These are phyloP conservation scores for Bathynomus jamesi DNA, from an alignment of 1,140 invertebrate species.

Conservation along the genomic window DNA sequence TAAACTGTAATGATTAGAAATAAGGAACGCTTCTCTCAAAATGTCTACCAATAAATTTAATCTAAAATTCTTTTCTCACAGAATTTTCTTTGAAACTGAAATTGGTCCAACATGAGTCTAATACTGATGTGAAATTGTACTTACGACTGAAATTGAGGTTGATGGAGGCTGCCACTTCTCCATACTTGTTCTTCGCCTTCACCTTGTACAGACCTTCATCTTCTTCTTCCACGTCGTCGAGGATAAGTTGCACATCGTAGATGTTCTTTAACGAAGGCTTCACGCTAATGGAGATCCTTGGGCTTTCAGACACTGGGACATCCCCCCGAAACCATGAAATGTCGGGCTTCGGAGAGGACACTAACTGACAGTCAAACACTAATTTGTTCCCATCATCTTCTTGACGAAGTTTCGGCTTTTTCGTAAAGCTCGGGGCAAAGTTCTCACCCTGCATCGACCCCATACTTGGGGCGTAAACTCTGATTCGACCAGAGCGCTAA, in stretches of 20 bases:
- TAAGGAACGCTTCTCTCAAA: too few relatives aligned
- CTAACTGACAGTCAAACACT: slow-evolving; percentile 87
- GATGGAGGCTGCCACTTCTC: slow-evolving; percentile 95
- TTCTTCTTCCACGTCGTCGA: slow-evolving; percentile 89
- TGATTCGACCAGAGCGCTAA: slow-evolving; percentile 11
- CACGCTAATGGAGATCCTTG: slow-evolving; percentile 73
- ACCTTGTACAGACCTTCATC: slow-evolving; percentile 97
- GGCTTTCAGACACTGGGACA: slow-evolving; percentile 68
- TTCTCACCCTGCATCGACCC: slow-evolving; percentile 55
- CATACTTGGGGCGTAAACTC: slow-evolving; percentile 20
- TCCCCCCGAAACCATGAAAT: slow-evolving; percentile 88
- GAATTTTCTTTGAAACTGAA: too few relatives aligned
- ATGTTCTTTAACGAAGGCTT: slow-evolving; percentile 70
- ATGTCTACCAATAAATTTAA: too few relatives aligned
- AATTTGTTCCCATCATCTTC: slow-evolving; percentile 92
- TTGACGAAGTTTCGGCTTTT: slow-evolving; percentile 90
- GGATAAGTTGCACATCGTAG: slow-evolving; percentile 80
- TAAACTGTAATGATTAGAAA: too few relatives aligned
- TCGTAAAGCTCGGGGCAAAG: slow-evolving; percentile 92
- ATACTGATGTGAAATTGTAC: too few relatives aligned
- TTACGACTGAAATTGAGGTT: slow-evolving; percentile 98
- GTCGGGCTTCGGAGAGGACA: slow-evolving; percentile 77
- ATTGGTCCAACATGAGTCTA: too few relatives aligned
- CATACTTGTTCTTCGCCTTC: slow-evolving; percentile 94
- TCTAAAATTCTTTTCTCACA: too few relatives aligned